These are phyloP conservation scores for Cepphus grylle DNA, from an alignment of 2,113 vertebrate species.

Conservation along the genomic window DNA sequence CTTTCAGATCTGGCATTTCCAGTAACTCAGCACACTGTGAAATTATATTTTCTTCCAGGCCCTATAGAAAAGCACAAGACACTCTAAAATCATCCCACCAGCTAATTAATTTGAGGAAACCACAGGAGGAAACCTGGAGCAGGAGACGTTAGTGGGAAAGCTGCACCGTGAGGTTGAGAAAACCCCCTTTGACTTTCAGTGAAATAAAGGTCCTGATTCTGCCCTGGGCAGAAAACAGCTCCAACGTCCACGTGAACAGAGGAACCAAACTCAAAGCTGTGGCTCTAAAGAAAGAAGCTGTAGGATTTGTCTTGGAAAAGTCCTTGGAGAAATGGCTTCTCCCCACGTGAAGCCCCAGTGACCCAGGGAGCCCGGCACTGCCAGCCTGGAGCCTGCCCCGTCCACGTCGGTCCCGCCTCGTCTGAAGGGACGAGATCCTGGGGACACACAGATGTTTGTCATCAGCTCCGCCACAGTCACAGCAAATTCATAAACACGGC, in stretches of 20 bases:
- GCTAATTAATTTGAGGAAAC: neutral
- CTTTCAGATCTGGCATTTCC: neutral
- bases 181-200: neutral
- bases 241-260: fast-evolving
- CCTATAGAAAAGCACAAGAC: neutral
- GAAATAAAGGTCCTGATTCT: neutral
- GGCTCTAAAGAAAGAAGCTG: neutral
- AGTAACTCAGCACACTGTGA: fast-evolving
- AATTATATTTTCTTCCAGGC: neutral
- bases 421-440: neutral
- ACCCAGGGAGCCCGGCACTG: too few relatives aligned
- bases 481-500: neutral
- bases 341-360: fast-evolving
- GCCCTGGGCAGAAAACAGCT: neutral
- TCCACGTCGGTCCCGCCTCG: neutral
- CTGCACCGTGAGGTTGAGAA: fast-evolving
- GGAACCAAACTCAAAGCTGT: neutral
- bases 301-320: neutral
- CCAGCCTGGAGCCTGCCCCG: neutral
- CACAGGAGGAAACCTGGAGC: neutral
- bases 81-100: fast-evolving
- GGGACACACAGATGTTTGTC: neutral
- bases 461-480: fast-evolving
- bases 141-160: neutral
- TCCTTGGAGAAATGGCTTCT: fast-evolving